Conservation (phyloP, 2,113 vertebrate species). For the Sphaerodactylus townsendi region DNA sequence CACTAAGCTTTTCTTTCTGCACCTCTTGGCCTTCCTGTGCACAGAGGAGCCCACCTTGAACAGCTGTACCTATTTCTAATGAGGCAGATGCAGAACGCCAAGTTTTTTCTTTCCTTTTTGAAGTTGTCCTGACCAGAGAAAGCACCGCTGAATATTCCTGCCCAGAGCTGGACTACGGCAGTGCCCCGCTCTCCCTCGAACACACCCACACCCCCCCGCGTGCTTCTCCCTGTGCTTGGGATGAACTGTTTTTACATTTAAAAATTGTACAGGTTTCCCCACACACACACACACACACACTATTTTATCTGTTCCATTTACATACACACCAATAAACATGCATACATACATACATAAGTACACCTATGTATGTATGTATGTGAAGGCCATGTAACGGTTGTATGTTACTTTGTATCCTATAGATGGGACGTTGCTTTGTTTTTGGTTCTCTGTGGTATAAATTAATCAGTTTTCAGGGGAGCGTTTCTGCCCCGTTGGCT, state of each 20-base stretch:
- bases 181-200: conserved; percentile 67
- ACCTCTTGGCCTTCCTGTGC: conserved; percentile 78
- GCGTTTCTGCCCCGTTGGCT: conserved; percentile 85
- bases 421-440: conserved; percentile 70
- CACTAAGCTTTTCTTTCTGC: conserved; percentile 82
- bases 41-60: conserved; percentile 82
- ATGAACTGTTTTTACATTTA: conserved; percentile 84
- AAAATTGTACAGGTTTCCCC: conserved; percentile 86
- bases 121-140: conserved; percentile 73
- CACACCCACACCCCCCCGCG: conserved; percentile 70
- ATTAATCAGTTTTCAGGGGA: conserved; percentile 82
- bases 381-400: conserved; percentile 90
- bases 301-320: conserved; percentile 79
- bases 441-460: conserved; percentile 78
- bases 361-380: conserved; percentile 77
- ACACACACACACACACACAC: too few relatives aligned
- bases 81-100: conserved; percentile 85
- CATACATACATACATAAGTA: conserved; percentile 72
- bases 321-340: conserved; percentile 89
- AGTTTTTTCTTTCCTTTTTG: conserved; percentile 74
- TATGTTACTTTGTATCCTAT: conserved; percentile 87
- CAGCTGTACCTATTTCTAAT: conserved; percentile 91
- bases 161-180: conserved; percentile 64
- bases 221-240: conserved; percentile 81
- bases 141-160: conserved; percentile 70